phyloP scores from a whole-genome alignment of 1,140 invertebrate genomes.

The Cydia fagiglandana region DNA sequence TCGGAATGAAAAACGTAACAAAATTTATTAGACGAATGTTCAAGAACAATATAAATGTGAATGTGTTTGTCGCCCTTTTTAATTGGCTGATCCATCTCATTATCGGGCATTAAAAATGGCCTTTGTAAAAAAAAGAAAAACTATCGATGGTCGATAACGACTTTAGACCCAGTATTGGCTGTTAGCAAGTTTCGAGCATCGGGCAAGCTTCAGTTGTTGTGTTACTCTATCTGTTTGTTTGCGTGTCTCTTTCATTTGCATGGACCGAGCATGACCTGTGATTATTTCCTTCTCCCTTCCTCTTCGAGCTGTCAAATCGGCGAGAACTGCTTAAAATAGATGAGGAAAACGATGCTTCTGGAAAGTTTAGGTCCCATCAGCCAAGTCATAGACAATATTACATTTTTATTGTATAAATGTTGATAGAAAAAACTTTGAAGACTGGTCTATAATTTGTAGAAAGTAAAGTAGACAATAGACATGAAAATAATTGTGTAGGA shows the following conservation, averaged over 20 bases:
- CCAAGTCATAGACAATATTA: conserved; percentile 23
- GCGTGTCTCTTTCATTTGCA: conserved; percentile 77
- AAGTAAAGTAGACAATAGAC: conserved; percentile 56
- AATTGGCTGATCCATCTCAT: conserved; percentile 65
- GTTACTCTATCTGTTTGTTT: conserved; percentile 70
- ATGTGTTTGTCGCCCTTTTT: conserved; percentile 42
- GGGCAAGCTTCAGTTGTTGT: conserved; percentile 72
- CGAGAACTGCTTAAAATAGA: conserved; percentile 50
- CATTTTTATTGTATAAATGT: conserved; percentile 34
- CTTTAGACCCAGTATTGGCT: conserved; percentile 57
- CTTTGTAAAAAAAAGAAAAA: conserved; percentile 28
- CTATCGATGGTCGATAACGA: conserved; percentile 22
- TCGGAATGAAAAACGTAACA: conserved; percentile 76
- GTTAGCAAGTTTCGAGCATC: conserved; percentile 64
- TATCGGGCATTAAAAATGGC: conserved; percentile 37
- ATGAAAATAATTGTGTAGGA: conserved; percentile 48
- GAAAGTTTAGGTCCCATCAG: conserved; percentile 2
- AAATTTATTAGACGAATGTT: conserved; percentile 73
- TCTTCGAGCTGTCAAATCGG: conserved; percentile 53
- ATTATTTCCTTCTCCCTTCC: conserved; percentile 58
- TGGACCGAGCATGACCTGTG: conserved; percentile 71
- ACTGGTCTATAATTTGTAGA: conserved; percentile 58
- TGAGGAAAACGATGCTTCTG: conserved; percentile 7
- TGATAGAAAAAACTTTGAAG: conserved; percentile 56
- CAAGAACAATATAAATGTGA: conserved; percentile 55